Percentiles rank a stretch among this genome's conserved stretches.
phyloP scores from a whole-genome alignment of 2,797 vertebrate genomes.

The Melanotaenia maccullochi region DNA sequence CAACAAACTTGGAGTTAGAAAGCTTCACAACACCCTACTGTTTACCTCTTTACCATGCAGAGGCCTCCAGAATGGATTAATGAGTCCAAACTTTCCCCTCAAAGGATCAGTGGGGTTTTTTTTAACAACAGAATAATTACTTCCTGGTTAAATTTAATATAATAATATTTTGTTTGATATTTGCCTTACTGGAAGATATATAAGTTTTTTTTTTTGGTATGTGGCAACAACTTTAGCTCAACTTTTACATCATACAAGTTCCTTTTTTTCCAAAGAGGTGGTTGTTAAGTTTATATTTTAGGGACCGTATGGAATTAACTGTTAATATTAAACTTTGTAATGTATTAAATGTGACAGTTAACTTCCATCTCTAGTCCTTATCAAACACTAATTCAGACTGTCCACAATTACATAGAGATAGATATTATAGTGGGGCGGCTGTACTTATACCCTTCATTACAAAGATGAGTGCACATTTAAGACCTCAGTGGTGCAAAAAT shows the following conservation, averaged over 20 bases:
- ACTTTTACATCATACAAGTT: too few relatives aligned
- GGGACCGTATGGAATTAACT: background rate
- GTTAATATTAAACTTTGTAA: background rate
- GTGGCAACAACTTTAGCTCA: background rate
- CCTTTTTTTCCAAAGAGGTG: too few relatives aligned
- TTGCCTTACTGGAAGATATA: too few relatives aligned
- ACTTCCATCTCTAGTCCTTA: too few relatives aligned
- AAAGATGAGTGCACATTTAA: slow-evolving; percentile 15
- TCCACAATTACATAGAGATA: slow-evolving; percentile 10
- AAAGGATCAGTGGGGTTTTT: slow-evolving; percentile 26
- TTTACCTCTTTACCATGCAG: slow-evolving; percentile 21
- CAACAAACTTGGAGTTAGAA: slow-evolving; percentile 28
- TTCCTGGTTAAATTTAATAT: slow-evolving; percentile 12
- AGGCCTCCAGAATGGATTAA: slow-evolving; percentile 42
- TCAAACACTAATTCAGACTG: background rate
- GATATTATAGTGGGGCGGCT: background rate
- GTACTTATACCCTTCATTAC: slow-evolving; percentile 3
- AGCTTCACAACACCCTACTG: slow-evolving; percentile 19
- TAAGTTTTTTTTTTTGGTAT: background rate
- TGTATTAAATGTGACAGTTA: background rate
- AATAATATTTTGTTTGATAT: background rate
- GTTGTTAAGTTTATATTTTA: too few relatives aligned
- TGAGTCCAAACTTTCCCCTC: slow-evolving; percentile 17
- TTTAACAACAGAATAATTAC: slow-evolving; percentile 31
- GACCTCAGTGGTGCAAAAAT: slow-evolving; percentile 10